Conservation (phyloP, 35 echinoderm and acorn worm genomes). For the Holothuria glaberrima region DNA sequence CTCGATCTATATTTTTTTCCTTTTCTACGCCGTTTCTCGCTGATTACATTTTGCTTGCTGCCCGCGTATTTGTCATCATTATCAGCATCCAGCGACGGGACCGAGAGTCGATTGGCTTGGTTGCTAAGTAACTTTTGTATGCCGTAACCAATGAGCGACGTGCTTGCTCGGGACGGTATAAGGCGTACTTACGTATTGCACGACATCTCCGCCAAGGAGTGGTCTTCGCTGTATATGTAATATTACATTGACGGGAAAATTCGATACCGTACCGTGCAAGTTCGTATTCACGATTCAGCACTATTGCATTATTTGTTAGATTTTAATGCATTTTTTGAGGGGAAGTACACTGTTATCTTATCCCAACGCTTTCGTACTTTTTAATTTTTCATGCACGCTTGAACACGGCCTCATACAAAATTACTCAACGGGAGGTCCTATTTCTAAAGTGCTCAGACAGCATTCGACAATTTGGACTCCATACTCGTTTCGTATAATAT, state of each 20-base stretch:
- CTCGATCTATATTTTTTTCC: not conserved
- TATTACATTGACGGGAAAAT: not conserved
- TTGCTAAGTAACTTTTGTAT: constrained; percentile 61
- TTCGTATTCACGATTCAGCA: not conserved
- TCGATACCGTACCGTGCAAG: not conserved
- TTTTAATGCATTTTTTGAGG: constrained; percentile 5
- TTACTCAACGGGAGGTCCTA: constrained; percentile 54
- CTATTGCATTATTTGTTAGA: not conserved
- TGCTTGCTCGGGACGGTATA: constrained; percentile 30
- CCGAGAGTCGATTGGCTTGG: constrained; percentile 31
- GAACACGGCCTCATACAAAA: constrained; percentile 44
- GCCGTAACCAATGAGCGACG: constrained; percentile 44
- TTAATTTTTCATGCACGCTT: constrained; percentile 34
- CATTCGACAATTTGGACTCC: constrained; percentile 6
- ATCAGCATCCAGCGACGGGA: constrained; percentile 37
- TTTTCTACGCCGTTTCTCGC: constrained; percentile 29
- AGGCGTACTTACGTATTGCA: not conserved
- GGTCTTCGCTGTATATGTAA: too few relatives aligned
- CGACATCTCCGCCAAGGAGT: too few relatives aligned
- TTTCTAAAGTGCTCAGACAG: not conserved
- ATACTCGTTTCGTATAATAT: too few relatives aligned
- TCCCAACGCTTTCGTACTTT: not conserved
- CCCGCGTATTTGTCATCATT: constrained; percentile 5
- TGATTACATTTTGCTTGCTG: constrained; percentile 49
- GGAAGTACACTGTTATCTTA: not conserved